Percentiles rank a stretch among this genome's conserved stretches.
Conservation (phyloP, 2,797 vertebrate genomes). For the Sarcophilus harrisii region DNA sequence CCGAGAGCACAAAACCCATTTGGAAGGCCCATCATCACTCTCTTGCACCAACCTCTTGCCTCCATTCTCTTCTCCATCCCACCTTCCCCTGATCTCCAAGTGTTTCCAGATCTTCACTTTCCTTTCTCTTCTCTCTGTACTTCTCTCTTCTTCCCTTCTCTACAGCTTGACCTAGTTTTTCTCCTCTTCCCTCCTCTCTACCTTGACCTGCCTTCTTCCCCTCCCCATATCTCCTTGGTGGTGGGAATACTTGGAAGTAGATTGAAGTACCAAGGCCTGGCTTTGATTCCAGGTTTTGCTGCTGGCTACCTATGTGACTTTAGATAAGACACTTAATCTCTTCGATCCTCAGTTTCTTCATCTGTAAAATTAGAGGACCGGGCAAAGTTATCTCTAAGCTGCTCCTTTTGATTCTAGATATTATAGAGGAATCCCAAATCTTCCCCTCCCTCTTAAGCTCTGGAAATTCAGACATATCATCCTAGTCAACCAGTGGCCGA, state of each 20-base stretch:
- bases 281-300: background rate
- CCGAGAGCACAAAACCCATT: background rate
- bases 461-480: conserved; percentile 37
- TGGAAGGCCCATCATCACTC: conserved; percentile 15
- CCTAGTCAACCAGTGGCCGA: background rate
- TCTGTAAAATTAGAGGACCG: background rate
- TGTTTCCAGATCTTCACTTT: too few species aligned
- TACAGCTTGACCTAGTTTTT: background rate
- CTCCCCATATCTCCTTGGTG: background rate
- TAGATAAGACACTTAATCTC: background rate
- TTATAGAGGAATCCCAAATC: background rate
- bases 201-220: background rate
- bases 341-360: background rate
- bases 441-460: background rate
- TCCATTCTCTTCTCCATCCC: background rate
- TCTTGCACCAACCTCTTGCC: background rate
- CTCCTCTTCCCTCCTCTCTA: conserved; percentile 9
- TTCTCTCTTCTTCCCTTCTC: conserved; percentile 21
- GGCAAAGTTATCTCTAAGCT: background rate
- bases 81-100: background rate
- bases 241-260: background rate
- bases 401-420: background rate
- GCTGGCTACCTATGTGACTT: background rate
- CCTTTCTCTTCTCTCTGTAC: background rate
- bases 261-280: background rate